phyloP scores from a whole-genome alignment of 2,888 invertebrate species.

The Amblyjoppa fuscipennis region DNA sequence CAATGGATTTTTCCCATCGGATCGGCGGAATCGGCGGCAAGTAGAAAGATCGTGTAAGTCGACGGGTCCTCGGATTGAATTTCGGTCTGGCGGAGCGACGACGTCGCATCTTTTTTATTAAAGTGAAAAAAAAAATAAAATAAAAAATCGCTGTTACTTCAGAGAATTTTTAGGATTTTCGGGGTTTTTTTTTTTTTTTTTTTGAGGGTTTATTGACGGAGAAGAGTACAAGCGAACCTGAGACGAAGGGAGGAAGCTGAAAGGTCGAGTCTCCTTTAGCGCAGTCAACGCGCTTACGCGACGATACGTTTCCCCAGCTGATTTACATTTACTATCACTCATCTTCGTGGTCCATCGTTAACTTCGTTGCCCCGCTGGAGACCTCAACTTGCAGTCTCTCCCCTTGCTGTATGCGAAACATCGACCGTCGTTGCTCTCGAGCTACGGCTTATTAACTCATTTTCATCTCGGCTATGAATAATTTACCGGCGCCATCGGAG shows the following conservation, averaged over 20 bases:
- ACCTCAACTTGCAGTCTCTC: slow-evolving; percentile 22
- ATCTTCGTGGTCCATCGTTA: slow-evolving; percentile 71
- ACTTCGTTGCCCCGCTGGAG: slow-evolving; percentile 34
- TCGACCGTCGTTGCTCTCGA: slow-evolving; percentile 55
- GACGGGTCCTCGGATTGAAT: background rate
- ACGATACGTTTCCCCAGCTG: slow-evolving; percentile 62
- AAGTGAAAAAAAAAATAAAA: too few relatives aligned
- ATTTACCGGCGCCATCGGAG: slow-evolving; percentile 73
- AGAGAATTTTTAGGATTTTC: background rate
- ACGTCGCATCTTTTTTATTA: background rate
- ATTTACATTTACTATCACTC: slow-evolving; percentile 81
- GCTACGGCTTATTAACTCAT: slow-evolving; percentile 79
- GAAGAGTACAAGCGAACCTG: slow-evolving; percentile 9
- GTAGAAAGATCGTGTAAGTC: background rate
- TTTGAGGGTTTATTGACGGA: background rate
- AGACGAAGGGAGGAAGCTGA: slow-evolving; percentile 26
- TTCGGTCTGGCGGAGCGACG: background rate
- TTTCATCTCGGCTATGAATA: slow-evolving; percentile 78
- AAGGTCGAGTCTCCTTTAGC: slow-evolving; percentile 5
- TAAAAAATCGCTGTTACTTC: background rate
- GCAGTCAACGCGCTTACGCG: slow-evolving; percentile 35
- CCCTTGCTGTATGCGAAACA: slow-evolving; percentile 14
- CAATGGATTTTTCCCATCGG: background rate
- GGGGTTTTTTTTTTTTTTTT: too few relatives aligned
- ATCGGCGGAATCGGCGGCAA: background rate